Base-by-base conservation (phyloP, 1,140 invertebrate genomes). In the Calephelis virginiensis region DNA sequence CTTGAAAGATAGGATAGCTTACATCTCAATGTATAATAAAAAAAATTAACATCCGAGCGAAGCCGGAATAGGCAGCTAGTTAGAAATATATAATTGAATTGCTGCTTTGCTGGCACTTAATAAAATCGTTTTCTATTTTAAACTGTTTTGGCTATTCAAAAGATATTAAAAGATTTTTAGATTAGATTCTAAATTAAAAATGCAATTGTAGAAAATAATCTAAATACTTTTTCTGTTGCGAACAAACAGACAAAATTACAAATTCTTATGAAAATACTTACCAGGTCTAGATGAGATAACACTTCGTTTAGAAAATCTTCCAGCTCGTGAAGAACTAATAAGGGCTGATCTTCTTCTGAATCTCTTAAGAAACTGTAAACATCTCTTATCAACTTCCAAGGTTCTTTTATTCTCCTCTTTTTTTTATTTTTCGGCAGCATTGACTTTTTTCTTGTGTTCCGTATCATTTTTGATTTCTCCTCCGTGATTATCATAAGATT, bases 251-350 rank as follows among this genome's bases (percentile, higher is more conserved):
- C 3, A 7, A 43, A 7, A 40, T 40, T 40, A 40, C 5, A 64
- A 56, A 48, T 8, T 7, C 48, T 49, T 43, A 6, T 12, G 56
- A 46, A 49, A 64, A 45, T 14, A 74, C 73, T 74, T 69, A 81
- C 80, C 11, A 74, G 68, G 59, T 70, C 60, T 28, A 80, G 71
- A 59, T 66, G 43, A 60, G 62, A 60, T 11, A 74, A 61, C 11
- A 78, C 3, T 62, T 75, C 70, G 13, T 74, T 47, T 3, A 86
- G 28, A 61, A 82, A 78, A 8, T 61, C 67, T 28, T 74, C 66
- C 8, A 82, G 74, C 8, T 74, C 68, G 37, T 67, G 69, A 9
- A 72, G 60, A 37, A 66, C 45, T 45, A 46, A 63, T 6, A 72
- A 8, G n/a, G 56, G 67, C n/a, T 63, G 50, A 37, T 60, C 61